Evolutionary conservation across 2,113 vertebrate species (phyloP).

Genomic region (Pseudorhombus dupliciocellatus): DNA sequence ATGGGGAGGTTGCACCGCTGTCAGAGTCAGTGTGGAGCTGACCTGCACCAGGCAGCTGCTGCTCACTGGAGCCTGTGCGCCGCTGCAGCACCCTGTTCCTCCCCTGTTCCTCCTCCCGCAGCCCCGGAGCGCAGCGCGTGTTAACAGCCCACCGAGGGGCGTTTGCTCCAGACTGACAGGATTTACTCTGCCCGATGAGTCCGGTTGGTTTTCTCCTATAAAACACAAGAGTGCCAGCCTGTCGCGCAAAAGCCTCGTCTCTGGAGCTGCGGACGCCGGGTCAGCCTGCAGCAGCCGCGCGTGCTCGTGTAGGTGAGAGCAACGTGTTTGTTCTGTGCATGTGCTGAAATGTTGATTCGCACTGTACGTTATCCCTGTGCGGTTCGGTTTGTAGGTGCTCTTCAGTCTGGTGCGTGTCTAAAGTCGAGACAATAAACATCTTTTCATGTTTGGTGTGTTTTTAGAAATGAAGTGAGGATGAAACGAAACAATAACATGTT

Average conservation of each 20-base stretch:
- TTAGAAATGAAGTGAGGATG: conserved; percentile 29
- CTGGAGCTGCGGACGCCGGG: conserved; percentile 52
- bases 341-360: not conserved
- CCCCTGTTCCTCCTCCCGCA: conserved; percentile 11
- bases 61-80: conserved; percentile 53
- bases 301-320: conserved; percentile 64
- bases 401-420: not conserved
- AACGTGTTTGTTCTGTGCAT: conserved; percentile 1
- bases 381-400: not conserved
- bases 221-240: conserved; percentile 10
- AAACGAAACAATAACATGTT: conserved; percentile 46
- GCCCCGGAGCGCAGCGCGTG: conserved; percentile 10
- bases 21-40: conserved; percentile 73
- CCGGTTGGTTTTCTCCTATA: conserved; percentile 1
- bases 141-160: not conserved
- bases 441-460: conserved; percentile 29
- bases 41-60: conserved; percentile 83
- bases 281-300: conserved; percentile 41
- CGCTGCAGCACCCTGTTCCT: conserved; percentile 69
- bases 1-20: conserved; percentile 72
- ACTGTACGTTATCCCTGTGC: not conserved
- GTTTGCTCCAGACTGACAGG: not conserved
- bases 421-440: conserved; percentile 20
- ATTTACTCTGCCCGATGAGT: not conserved
- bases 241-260: conserved; percentile 17